Conservation (phyloP, 2,797 vertebrate species). For the Chanos chanos region DNA sequence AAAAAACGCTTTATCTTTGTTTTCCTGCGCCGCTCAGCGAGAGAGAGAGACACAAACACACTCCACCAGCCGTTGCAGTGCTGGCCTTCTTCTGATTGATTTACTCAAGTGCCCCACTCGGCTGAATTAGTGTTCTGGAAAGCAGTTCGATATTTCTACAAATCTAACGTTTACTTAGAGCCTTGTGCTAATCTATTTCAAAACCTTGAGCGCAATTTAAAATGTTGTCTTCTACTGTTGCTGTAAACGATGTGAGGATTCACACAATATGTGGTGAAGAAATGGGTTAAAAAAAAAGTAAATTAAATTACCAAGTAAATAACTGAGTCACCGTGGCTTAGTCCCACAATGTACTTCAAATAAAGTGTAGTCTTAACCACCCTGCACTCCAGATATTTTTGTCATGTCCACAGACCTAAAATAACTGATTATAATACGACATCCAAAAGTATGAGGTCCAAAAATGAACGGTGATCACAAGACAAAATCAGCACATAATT, state of each 20-base stretch:
- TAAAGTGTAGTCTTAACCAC: no score
- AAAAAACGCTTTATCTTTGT: no score
- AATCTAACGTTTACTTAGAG: background rate
- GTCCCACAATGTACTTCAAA: background rate
- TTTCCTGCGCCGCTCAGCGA: no score
- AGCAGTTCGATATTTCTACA: conserved; percentile 11
- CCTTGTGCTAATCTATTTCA: background rate
- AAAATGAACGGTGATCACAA: no score
- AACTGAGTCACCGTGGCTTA: background rate
- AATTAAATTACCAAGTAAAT: background rate
- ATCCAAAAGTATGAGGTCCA: no score
- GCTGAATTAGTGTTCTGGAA: conserved; percentile 5
- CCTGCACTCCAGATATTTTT: no score
- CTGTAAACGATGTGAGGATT: conserved; percentile 5
- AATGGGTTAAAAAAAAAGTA: conserved; percentile 3
- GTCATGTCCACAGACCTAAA: no score
- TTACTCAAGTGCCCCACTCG: conserved; percentile 16
- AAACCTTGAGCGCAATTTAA: conserved; percentile 11
- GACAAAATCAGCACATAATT: no score
- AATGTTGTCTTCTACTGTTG: conserved; percentile 23
- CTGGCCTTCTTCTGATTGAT: conserved; percentile 11
- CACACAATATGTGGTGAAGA: background rate
- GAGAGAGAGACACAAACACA: conserved; percentile 8
- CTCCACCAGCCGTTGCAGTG: background rate
- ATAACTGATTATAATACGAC: no score